Percentiles rank a stretch among this genome's conserved stretches.
Evolutionary conservation across 2,888 invertebrate species (phyloP).

Genomic region (Phaedon cochleariae): DNA sequence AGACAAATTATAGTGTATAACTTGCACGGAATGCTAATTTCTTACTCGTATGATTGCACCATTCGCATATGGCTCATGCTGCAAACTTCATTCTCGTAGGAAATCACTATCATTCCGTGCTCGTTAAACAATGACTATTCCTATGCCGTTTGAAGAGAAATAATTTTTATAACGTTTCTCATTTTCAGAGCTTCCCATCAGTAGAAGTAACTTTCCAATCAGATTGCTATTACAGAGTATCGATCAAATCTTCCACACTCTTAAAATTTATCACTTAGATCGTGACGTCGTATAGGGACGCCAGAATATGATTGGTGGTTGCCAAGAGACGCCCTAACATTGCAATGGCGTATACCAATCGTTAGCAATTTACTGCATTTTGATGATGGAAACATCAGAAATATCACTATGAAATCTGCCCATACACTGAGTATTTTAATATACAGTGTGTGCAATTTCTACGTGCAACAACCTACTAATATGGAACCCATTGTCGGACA

Average conservation of each 20-base stretch:
- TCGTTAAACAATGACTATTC: no score
- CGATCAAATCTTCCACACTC: slow-evolving; percentile 53
- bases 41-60: no score
- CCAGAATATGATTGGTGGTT: slow-evolving; percentile 60
- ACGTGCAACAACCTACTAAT: no score
- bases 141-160: no score
- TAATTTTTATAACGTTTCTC: no score
- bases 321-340: slow-evolving; percentile 61
- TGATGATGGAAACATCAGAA: not conserved
- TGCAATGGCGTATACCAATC: slow-evolving; percentile 56
- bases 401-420: slow-evolving; percentile 5
- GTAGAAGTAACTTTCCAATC: not conserved
- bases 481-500: no score
- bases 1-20: no score
- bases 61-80: no score
- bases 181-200: not conserved
- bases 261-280: slow-evolving; percentile 50
- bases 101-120: no score
- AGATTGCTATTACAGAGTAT: slow-evolving; percentile 36
- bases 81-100: no score
- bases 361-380: not conserved
- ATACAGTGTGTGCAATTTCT: not conserved
- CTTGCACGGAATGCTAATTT: no score
- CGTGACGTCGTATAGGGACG: slow-evolving; percentile 59
- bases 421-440: not conserved